phyloP scores from a whole-genome alignment of 2,113 vertebrate genomes.

The Oceanodroma tethys region DNA sequence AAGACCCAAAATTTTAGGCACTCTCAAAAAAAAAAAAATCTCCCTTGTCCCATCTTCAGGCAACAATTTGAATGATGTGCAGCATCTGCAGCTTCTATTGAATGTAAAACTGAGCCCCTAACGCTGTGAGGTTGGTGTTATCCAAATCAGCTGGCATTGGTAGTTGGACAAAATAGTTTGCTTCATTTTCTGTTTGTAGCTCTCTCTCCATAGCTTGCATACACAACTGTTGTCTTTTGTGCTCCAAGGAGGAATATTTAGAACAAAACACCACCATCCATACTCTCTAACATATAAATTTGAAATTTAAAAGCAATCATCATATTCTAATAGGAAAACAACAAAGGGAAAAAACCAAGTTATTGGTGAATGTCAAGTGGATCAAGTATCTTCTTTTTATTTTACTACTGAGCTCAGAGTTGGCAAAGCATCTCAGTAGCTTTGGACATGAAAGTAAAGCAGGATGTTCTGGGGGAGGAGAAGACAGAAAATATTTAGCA shows the following conservation, averaged over 20 bases:
- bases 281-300: background rate
- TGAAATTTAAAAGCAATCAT: background rate
- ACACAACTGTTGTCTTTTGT: background rate
- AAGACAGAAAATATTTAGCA: background rate
- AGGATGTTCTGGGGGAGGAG: background rate
- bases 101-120: background rate
- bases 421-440: background rate
- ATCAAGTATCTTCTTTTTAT: background rate
- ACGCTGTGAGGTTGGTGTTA: background rate
- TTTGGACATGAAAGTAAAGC: background rate
- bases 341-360: background rate
- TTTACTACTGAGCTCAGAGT: background rate
- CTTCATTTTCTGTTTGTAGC: background rate
- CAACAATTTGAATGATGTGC: background rate
- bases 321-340: background rate
- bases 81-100: background rate
- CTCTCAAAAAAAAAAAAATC: background rate
- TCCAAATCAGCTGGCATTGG: background rate
- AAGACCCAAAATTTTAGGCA: background rate
- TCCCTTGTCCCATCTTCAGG: background rate
- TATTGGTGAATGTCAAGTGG: background rate
- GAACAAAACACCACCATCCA: background rate
- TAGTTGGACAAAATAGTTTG: background rate
- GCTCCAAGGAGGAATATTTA: background rate
- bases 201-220: background rate